Percentiles rank a stretch among this genome's conserved stretches.
These are phyloP conservation scores for Tachyglossus aculeatus DNA, from an alignment of 2,797 vertebrate species.

Conservation along the genomic window DNA sequence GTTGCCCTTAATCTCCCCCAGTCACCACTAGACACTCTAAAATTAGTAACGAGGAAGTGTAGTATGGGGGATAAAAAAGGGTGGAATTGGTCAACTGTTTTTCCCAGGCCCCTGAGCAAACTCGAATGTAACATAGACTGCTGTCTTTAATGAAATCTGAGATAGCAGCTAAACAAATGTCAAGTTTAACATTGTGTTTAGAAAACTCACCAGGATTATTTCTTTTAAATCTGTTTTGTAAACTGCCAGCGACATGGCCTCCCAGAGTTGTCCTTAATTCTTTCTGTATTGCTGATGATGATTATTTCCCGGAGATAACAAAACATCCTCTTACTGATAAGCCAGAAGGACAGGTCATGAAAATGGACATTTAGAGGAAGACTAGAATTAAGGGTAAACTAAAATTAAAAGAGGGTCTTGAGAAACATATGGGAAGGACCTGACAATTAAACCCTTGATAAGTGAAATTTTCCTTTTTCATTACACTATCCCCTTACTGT, in stretches of 20 bases:
- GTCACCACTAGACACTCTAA: conserved; percentile 51
- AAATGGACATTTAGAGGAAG: conserved; percentile 61
- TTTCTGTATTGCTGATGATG: conserved; percentile 48
- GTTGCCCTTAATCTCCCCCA: conserved; percentile 70
- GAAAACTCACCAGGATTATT: conserved; percentile 67
- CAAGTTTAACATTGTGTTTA: conserved; percentile 67
- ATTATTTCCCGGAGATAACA: conserved; percentile 58
- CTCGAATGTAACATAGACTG: conserved; percentile 27
- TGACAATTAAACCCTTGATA: conserved; percentile 46
- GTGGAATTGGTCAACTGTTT: conserved; percentile 28
- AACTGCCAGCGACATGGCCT: conserved; percentile 50
- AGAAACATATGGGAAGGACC: conserved; percentile 67
- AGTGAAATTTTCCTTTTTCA: conserved; percentile 50
- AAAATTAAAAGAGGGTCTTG: conserved; percentile 60
- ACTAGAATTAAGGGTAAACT: conserved; percentile 62
- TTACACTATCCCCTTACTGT: conserved; percentile 35
- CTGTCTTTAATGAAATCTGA: conserved; percentile 45
- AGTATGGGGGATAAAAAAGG: conserved; percentile 37
- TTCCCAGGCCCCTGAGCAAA: conserved; percentile 56
- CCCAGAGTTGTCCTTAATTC: conserved; percentile 54
- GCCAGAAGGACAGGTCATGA: conserved; percentile 57
- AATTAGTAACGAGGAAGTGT: conserved; percentile 57
- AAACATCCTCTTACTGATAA: conserved; percentile 62
- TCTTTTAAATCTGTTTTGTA: conserved; percentile 68
- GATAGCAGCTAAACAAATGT: conserved; percentile 68